Conservation (phyloP, 2,888 invertebrate genomes). For the Cataglyphis livida region DNA sequence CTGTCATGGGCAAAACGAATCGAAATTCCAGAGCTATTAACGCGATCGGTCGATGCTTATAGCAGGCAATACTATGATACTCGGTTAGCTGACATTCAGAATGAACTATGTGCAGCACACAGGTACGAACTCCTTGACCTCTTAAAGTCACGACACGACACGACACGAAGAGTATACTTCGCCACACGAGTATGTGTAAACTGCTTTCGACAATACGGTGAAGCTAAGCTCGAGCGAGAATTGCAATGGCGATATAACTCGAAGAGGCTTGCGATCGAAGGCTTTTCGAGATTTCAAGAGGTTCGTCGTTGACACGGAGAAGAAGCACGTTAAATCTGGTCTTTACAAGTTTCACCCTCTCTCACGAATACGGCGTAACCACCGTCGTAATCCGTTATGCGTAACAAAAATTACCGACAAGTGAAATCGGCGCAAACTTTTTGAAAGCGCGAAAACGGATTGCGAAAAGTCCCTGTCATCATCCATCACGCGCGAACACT, state of each 20-base stretch:
- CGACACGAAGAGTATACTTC: conserved; percentile 21
- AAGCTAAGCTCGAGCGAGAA: background rate
- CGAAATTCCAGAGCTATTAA: background rate
- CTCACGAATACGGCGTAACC: background rate
- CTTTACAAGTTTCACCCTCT: background rate
- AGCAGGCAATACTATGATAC: conserved; percentile 39
- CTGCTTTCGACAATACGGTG: conserved; percentile 23
- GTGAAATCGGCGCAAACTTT: background rate
- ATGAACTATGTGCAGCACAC: conserved; percentile 33
- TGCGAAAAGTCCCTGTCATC: background rate
- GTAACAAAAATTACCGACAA: background rate
- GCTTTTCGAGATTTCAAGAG: conserved; percentile 22
- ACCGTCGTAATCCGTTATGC: background rate
- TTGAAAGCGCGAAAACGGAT: conserved; percentile 2
- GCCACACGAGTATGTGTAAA: conserved; percentile 31
- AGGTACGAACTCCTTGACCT: conserved; percentile 48
- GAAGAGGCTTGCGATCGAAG: conserved; percentile 25
- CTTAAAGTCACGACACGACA: conserved; percentile 39
- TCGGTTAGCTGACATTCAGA: conserved; percentile 38
- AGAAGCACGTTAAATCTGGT: background rate
- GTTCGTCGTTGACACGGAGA: background rate
- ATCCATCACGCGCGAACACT: conserved; percentile 26
- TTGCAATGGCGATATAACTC: conserved; percentile 12
- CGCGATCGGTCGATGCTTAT: conserved; percentile 33
- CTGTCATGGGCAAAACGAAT: background rate